These are phyloP conservation scores for Drosophila nigrodunni DNA, from an alignment of 1,140 invertebrate species.

Conservation along the genomic window DNA sequence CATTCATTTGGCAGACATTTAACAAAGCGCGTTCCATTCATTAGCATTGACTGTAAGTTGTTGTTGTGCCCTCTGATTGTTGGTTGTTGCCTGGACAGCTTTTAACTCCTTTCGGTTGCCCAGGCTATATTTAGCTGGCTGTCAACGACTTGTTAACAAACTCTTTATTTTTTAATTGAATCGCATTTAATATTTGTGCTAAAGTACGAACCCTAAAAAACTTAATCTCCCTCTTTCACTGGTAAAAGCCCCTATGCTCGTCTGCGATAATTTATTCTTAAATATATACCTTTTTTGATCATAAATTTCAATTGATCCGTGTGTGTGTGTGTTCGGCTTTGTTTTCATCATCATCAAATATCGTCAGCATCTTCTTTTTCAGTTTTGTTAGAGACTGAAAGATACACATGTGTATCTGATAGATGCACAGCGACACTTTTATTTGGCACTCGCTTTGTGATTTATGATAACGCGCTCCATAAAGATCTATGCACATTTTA, in stretches of 20 bases:
- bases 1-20: constrained; percentile 71
- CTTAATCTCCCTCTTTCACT: not conserved
- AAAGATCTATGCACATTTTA: constrained; percentile 56
- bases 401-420: constrained; percentile 57
- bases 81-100: constrained; percentile 32
- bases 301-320: constrained; percentile 72
- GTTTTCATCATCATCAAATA: constrained; percentile 71
- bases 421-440: constrained; percentile 68
- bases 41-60: constrained; percentile 63
- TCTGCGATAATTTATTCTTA: constrained; percentile 51
- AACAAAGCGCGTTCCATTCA: constrained; percentile 77
- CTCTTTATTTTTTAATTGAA: constrained; percentile 59
- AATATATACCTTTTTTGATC: constrained; percentile 45
- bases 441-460: constrained; percentile 60
- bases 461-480: constrained; percentile 76
- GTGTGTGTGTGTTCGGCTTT: constrained; percentile 49
- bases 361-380: constrained; percentile 48
- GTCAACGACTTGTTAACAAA: constrained; percentile 50
- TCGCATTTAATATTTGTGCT: constrained; percentile 39
- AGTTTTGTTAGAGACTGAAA: constrained; percentile 5
- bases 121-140: constrained; percentile 51
- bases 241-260: constrained; percentile 36
- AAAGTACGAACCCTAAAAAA: not conserved
- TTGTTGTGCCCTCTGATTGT: constrained; percentile 35
- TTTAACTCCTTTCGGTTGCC: constrained; percentile 40